phyloP scores from a whole-genome alignment of 2,797 vertebrate genomes.

The Kryptopterus vitreolus region DNA sequence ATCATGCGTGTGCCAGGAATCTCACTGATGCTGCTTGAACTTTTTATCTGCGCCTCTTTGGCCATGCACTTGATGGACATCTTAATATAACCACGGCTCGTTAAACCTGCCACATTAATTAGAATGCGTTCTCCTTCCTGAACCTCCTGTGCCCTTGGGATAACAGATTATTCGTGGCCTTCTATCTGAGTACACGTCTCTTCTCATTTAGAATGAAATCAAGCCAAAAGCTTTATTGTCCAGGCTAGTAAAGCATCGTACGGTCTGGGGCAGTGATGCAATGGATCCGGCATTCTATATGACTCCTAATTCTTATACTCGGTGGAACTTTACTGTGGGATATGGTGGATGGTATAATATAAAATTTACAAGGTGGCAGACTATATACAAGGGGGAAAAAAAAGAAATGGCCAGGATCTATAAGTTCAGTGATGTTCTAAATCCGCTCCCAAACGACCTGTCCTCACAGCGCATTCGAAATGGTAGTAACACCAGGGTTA shows the following conservation, averaged over 20 bases:
- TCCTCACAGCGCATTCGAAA: too few species aligned
- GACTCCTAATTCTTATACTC: too few species aligned
- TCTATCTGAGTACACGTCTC: background rate
- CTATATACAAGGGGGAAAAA: too few species aligned
- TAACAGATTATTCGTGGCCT: conserved; percentile 15
- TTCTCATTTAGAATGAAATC: conserved; percentile 32
- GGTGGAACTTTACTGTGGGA: too few species aligned
- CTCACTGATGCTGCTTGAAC: background rate
- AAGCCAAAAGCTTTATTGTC: conserved; percentile 39
- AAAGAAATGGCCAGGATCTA: too few species aligned
- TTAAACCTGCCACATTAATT: conserved; percentile 27
- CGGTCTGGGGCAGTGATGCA: conserved; percentile 8
- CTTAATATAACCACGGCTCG: conserved; percentile 7
- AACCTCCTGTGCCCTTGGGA: conserved; percentile 5
- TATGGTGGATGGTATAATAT: too few species aligned
- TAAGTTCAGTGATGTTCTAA: too few species aligned
- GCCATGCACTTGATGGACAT: background rate
- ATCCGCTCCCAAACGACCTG: too few species aligned
- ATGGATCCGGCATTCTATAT: background rate
- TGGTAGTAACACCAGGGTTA: too few species aligned
- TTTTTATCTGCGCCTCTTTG: conserved; percentile 11
- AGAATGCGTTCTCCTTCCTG: background rate
- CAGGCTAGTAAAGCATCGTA: conserved; percentile 7
- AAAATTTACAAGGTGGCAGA: too few species aligned
- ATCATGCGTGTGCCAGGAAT: background rate